Evolutionary conservation across 2,113 vertebrate genomes (phyloP).

Genomic region (Gila orcuttii): DNA sequence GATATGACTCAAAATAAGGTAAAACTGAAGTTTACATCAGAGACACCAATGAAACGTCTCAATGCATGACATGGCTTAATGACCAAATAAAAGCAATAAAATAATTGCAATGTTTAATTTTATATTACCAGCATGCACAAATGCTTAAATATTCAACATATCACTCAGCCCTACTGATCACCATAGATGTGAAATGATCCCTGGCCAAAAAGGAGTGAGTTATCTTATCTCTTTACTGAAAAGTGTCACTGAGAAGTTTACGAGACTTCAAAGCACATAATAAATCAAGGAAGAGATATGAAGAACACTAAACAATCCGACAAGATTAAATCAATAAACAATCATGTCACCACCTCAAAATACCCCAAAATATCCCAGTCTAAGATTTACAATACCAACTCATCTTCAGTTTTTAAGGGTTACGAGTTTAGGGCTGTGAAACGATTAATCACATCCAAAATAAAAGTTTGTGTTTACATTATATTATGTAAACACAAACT

Average conservation of each 20-base stretch:
- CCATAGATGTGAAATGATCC: background rate
- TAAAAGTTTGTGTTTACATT: no score
- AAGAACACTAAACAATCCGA: background rate
- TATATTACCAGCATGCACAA: no score
- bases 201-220: background rate
- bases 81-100: no score
- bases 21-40: no score
- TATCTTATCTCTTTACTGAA: background rate
- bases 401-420: background rate
- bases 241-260: background rate
- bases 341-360: background rate
- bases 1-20: no score
- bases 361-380: background rate
- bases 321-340: constrained; percentile 8
- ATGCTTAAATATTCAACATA: background rate
- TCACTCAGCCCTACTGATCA: background rate
- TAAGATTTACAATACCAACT: background rate
- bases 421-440: no score
- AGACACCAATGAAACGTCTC: no score
- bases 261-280: background rate
- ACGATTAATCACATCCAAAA: no score
- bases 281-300: background rate
- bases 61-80: no score
- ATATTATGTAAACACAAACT: no score
- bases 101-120: no score